These are phyloP conservation scores for Schrankia costaestrigalis DNA, from an alignment of 2,888 invertebrate genomes.

Conservation along the genomic window DNA sequence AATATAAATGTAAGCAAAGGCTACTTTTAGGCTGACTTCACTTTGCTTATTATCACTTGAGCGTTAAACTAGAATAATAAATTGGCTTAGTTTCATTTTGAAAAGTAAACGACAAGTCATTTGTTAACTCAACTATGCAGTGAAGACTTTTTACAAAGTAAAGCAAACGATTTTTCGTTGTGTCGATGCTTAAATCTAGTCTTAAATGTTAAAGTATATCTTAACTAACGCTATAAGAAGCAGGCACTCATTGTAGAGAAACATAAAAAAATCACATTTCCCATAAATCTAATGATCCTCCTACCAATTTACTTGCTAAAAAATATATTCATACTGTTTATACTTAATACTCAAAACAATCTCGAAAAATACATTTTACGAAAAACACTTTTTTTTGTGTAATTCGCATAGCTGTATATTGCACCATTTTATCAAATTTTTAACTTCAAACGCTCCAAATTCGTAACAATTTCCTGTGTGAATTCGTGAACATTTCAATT, in stretches of 20 bases:
- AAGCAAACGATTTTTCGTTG: conserved; percentile 33
- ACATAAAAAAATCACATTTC: conserved; percentile 21
- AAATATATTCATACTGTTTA: conserved; percentile 28
- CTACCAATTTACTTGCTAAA: conserved; percentile 9
- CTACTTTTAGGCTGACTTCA: too few relatives aligned
- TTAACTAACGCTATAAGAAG: conserved; percentile 42
- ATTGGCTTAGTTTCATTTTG: too few relatives aligned
- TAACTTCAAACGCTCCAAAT: too few relatives aligned
- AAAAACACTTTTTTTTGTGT: conserved; percentile 7
- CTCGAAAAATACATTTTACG: conserved; percentile 29
- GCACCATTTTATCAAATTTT: conserved; percentile 4
- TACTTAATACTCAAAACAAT: conserved; percentile 40
- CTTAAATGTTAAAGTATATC: conserved; percentile 26
- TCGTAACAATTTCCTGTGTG: too few relatives aligned
- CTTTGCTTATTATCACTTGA: too few relatives aligned
- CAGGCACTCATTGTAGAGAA: conserved; percentile 65
- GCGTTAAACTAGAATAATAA: too few relatives aligned
- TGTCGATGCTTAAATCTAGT: conserved; percentile 29
- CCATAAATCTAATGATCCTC: conserved; percentile 15
- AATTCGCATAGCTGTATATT: conserved; percentile 4
- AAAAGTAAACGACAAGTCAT: too few relatives aligned
- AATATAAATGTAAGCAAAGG: too few relatives aligned
- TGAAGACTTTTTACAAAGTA: conserved; percentile 22
- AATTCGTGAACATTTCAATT: too few relatives aligned
- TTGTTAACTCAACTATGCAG: too few relatives aligned